Evolutionary conservation across 2,797 vertebrate species (phyloP).

Genomic region (Eurystomus glaucurus): DNA sequence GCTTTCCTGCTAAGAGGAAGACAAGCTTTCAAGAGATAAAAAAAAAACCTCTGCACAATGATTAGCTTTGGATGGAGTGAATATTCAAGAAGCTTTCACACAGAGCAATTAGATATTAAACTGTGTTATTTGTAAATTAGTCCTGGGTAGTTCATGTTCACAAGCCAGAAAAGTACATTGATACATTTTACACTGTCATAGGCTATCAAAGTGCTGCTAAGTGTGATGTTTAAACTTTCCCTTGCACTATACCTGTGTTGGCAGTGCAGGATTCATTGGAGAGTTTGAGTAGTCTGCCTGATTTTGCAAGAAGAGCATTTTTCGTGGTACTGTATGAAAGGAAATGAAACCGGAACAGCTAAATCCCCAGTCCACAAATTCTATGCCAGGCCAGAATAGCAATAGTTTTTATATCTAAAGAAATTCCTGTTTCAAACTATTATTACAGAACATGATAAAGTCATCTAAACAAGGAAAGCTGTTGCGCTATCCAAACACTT

Average conservation of each 20-base stretch:
- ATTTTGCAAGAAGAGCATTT: background rate
- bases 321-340: background rate
- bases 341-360: background rate
- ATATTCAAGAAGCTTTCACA: background rate
- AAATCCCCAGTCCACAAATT: background rate
- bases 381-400: background rate
- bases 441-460: background rate
- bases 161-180: background rate
- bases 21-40: background rate
- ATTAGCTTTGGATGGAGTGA: background rate
- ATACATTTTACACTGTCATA: conserved; percentile 7
- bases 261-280: background rate
- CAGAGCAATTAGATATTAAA: background rate
- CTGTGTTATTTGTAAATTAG: background rate
- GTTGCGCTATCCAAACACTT: background rate
- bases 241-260: background rate
- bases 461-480: background rate
- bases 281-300: background rate
- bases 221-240: background rate
- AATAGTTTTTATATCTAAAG: background rate
- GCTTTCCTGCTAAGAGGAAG: background rate
- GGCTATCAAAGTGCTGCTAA: background rate
- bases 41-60: background rate
- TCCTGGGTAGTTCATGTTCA: background rate
- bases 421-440: background rate